A percentile compares a stretch with the other conserved stretches of the same genome.
Evolutionary conservation across 2,888 invertebrate genomes (phyloP).

Genomic region (Limenitis camilla): DNA sequence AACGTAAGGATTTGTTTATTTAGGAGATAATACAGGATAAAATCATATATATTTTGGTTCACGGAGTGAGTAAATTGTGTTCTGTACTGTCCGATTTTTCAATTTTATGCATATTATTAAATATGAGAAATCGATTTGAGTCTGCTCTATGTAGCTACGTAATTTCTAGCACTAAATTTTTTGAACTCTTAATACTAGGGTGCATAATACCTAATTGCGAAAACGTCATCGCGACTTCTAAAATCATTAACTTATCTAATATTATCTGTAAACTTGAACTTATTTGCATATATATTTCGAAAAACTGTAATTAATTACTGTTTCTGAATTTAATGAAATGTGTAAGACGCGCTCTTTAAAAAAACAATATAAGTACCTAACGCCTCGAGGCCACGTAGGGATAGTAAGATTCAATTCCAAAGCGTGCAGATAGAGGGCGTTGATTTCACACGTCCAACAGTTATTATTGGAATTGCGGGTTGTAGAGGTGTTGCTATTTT

Average conservation of each 20-base stretch:
- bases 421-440: not conserved
- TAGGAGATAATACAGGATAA: slow-evolving; percentile 6
- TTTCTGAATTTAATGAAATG: too few relatives aligned
- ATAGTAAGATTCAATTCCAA: not conserved
- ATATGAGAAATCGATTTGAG: too few relatives aligned
- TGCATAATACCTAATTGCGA: slow-evolving; percentile 16
- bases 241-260: slow-evolving; percentile 15
- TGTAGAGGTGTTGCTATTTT: slow-evolving; percentile 8
- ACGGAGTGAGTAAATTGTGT: too few relatives aligned
- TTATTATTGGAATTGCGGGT: not conserved
- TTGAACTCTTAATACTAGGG: slow-evolving; percentile 1
- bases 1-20: slow-evolving; percentile 15
- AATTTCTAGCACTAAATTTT: slow-evolving; percentile 11
- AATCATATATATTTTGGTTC: too few relatives aligned
- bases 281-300: too few relatives aligned
- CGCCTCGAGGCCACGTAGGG: too few relatives aligned
- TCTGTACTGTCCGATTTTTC: too few relatives aligned
- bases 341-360: too few relatives aligned
- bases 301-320: too few relatives aligned
- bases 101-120: too few relatives aligned
- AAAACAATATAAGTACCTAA: too few relatives aligned
- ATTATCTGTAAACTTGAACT: slow-evolving; percentile 3
- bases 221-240: slow-evolving; percentile 15
- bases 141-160: slow-evolving; percentile 2
- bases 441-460: not conserved